phyloP scores from a whole-genome alignment of 92 coral and sea anemone genomes.

The Porites evermanni region DNA sequence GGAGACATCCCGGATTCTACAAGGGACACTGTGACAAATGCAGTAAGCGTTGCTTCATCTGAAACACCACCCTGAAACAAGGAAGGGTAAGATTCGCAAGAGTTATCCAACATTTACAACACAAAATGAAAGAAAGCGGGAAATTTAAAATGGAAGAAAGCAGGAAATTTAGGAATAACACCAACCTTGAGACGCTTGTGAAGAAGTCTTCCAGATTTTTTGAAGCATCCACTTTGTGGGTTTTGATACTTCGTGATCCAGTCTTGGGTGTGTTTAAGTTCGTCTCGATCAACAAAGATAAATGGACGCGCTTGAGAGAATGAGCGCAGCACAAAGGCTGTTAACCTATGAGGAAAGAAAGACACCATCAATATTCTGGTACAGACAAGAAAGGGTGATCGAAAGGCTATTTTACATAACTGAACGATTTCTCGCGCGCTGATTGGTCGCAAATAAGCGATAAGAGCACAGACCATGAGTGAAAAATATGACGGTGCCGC shows the following conservation, averaged over 20 bases:
- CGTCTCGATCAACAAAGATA: constrained; percentile 79
- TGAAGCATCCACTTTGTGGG: constrained; percentile 78
- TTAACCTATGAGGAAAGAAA: constrained; percentile 67
- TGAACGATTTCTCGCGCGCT: too few species aligned
- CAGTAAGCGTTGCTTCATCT: constrained; percentile 77
- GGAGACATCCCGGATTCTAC: constrained; percentile 76
- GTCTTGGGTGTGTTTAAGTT: constrained; percentile 57
- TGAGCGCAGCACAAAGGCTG: constrained; percentile 98
- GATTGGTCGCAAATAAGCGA: too few species aligned
- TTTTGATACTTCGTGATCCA: constrained; percentile 80
- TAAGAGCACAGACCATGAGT: too few species aligned
- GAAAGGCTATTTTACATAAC: too few species aligned
- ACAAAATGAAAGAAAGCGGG: too few species aligned
- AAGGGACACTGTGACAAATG: constrained; percentile 85
- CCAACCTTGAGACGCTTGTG: constrained; percentile 80
- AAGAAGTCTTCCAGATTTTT: constrained; percentile 73
- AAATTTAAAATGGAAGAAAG: neutral
- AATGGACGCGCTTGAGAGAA: constrained; percentile 91
- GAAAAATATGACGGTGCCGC: too few species aligned
- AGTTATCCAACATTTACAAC: too few species aligned
- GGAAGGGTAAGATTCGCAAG: neutral
- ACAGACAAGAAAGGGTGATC: neutral
- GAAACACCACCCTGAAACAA: constrained; percentile 83
- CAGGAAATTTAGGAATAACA: neutral
- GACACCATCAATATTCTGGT: neutral